A percentile compares a stretch with the other conserved stretches of the same genome.
Conservation (phyloP, 2,888 invertebrate genomes). For the Endomychus coccineus region DNA sequence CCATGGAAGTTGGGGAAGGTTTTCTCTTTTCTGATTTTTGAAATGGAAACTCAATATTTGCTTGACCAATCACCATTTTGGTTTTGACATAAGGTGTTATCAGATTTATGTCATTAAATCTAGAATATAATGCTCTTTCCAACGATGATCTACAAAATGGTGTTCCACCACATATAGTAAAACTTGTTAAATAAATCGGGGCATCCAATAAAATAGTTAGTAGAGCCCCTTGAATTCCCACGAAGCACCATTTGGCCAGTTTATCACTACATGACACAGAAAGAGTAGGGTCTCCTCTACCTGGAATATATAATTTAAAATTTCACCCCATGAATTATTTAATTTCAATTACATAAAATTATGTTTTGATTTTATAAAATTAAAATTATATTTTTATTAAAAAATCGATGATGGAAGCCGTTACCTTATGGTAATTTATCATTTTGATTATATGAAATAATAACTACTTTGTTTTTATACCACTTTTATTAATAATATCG, state of each 20-base stretch:
- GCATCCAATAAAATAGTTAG: constrained; percentile 57
- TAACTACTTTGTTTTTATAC: too few species aligned
- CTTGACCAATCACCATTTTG: constrained; percentile 34
- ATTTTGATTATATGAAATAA: too few species aligned
- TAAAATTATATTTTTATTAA: too few species aligned
- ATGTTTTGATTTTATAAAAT: too few species aligned
- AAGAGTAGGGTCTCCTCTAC: constrained; percentile 76
- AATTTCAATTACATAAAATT: too few species aligned
- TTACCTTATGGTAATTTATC: too few species aligned
- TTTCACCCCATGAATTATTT: too few species aligned
- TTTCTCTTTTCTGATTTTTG: constrained; percentile 38
- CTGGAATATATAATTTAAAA: too few species aligned
- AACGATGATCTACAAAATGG: constrained; percentile 53
- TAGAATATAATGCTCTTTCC: constrained; percentile 45
- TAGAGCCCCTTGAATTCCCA: constrained; percentile 81
- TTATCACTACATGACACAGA: constrained; percentile 95
- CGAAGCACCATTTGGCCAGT: constrained; percentile 77
- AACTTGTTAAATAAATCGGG: constrained; percentile 62
- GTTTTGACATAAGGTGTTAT: constrained; percentile 26
- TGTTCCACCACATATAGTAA: constrained; percentile 62
- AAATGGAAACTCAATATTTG: constrained; percentile 41
- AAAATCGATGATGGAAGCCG: too few species aligned
- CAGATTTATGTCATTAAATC: constrained; percentile 33
- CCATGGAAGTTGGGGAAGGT: constrained; percentile 55
- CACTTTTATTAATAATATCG: too few species aligned